These are phyloP conservation scores for Melanotus villosus DNA, from an alignment of 2,888 invertebrate genomes.

Conservation along the genomic window DNA sequence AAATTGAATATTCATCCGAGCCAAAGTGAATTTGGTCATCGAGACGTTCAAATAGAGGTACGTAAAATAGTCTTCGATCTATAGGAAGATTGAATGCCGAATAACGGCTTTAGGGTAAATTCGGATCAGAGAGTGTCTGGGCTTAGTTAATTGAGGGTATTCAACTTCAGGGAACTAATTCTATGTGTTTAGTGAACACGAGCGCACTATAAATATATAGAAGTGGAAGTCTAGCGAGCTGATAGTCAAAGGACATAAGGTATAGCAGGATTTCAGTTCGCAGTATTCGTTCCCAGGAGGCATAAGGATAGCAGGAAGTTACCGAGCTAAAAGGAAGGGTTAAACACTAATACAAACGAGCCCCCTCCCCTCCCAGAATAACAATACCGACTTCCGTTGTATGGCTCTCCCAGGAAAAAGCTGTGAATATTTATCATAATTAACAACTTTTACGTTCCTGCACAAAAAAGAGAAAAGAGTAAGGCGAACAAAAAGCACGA, in stretches of 20 bases:
- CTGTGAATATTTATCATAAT: constrained; percentile 70
- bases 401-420: constrained; percentile 70
- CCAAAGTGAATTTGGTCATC: constrained; percentile 8
- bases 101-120: constrained; percentile 17
- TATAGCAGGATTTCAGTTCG: constrained; percentile 63
- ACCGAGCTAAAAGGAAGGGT: constrained; percentile 68
- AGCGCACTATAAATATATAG: constrained; percentile 29
- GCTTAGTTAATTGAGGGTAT: constrained; percentile 37
- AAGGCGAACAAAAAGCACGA: constrained; percentile 65
- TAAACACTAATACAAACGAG: constrained; percentile 69
- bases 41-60: constrained; percentile 8
- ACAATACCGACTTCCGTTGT: constrained; percentile 68
- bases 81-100: constrained; percentile 17
- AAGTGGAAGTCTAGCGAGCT: constrained; percentile 46
- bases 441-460: constrained; percentile 68
- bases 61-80: constrained; percentile 8
- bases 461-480: constrained; percentile 64
- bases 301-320: constrained; percentile 67
- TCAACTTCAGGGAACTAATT: constrained; percentile 28
- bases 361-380: constrained; percentile 68
- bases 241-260: constrained; percentile 60
- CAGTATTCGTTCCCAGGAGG: constrained; percentile 65
- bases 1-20: background rate
- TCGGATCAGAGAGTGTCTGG: constrained; percentile 20
- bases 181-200: constrained; percentile 31